phyloP scores from a whole-genome alignment of 92 coral and sea anemone species.

The Porites cylindrica region DNA sequence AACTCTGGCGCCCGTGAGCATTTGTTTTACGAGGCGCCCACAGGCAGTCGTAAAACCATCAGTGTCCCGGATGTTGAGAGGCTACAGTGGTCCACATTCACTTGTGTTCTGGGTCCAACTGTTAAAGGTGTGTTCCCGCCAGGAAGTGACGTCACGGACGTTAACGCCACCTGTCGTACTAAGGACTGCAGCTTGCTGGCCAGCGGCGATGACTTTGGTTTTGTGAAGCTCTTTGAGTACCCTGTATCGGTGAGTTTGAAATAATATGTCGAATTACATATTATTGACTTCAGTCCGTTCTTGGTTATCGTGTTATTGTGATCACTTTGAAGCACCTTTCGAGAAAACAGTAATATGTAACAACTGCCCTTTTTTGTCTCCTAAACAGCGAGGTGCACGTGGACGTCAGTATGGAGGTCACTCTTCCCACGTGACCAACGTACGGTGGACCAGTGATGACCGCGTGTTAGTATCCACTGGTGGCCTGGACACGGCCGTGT shows the following conservation, averaged over 20 bases:
- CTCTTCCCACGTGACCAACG: conserved; percentile 99
- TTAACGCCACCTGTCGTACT: conserved; percentile 94
- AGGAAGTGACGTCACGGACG: conserved; percentile 95
- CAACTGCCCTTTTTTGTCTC: background rate
- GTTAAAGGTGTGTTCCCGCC: conserved; percentile 96
- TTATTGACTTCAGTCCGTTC: background rate
- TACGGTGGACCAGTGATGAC: conserved; percentile 98
- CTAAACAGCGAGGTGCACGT: conserved; percentile 83
- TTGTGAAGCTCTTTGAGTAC: conserved; percentile 92
- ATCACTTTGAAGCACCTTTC: background rate
- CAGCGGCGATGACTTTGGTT: conserved; percentile 99
- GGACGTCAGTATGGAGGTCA: conserved; percentile 88
- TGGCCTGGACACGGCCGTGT: conserved; percentile 96
- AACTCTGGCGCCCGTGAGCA: conserved; percentile 99
- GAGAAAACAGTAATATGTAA: background rate
- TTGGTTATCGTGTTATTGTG: background rate
- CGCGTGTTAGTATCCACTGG: conserved; percentile 95
- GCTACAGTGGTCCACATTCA: conserved; percentile 93
- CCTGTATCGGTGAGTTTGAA: conserved; percentile 83
- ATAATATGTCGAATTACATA: no score
- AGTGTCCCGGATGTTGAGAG: conserved; percentile 87
- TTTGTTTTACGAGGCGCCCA: conserved; percentile 90
- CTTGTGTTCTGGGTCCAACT: conserved; percentile 98
- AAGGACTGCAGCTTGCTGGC: conserved; percentile 88
- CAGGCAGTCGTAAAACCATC: conserved; percentile 91